These are phyloP conservation scores for Dasyprocta punctata DNA, from an alignment of 2,113 vertebrate species.

Conservation along the genomic window DNA sequence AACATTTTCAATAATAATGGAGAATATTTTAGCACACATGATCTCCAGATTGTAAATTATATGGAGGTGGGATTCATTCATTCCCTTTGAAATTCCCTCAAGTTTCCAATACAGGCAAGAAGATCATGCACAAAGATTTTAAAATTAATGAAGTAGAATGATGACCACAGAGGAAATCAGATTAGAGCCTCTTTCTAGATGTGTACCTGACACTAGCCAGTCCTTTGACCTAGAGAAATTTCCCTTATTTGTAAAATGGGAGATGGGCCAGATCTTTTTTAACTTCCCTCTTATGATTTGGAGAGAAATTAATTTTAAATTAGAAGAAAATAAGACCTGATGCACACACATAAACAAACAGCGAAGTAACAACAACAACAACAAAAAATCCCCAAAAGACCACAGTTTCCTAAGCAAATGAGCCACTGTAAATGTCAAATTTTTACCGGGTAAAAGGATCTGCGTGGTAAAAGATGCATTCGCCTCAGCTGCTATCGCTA, in stretches of 20 bases:
- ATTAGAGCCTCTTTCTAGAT: neutral
- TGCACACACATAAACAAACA: neutral
- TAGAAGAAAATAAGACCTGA: neutral
- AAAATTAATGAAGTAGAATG: conserved; percentile 28
- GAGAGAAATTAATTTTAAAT: conserved; percentile 32
- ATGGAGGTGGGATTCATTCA: neutral
- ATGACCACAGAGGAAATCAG: conserved; percentile 28
- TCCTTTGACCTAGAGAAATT: neutral
- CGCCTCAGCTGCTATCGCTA: neutral
- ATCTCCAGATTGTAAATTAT: neutral
- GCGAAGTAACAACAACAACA: neutral
- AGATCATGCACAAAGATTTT: neutral
- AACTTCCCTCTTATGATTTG: neutral
- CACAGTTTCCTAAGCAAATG: neutral
- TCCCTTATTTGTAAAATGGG: conserved; percentile 27
- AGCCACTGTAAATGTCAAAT: neutral
- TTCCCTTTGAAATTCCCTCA: neutral
- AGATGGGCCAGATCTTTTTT: neutral
- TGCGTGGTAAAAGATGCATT: neutral
- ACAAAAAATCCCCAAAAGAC: neutral
- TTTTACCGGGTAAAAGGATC: neutral
- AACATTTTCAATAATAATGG: conserved; percentile 45
- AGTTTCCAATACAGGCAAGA: neutral
- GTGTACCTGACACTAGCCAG: neutral
- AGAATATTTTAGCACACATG: neutral